Base-by-base conservation (phyloP, 30 jellyfish, hydroid and myxozoan genomes). In the Turritopsis rubra region DNA sequence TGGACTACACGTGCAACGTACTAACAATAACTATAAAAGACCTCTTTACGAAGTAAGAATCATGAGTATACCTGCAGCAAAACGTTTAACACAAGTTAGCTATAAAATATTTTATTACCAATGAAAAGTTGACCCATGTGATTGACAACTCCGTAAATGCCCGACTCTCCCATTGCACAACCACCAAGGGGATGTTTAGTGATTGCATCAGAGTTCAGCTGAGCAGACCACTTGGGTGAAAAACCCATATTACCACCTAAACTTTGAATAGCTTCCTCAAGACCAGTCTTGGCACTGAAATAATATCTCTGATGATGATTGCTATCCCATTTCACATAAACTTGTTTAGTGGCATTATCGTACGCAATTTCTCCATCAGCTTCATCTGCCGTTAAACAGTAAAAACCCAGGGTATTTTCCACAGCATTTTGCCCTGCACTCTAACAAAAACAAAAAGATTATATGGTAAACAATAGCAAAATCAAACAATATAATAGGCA, bases 131-230 rank as follows among this genome's bases (percentile, higher is more conserved):
- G 97, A 20, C 99, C 99, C 70, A 84, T 60, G 85, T 94, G 97
- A 65, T 94, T 89, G 16, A 94, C 99, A 28, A 94, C 99, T 0
- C 99, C 99, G 81, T 86, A 77, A 25, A 76, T 66, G 28, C 99
- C 99, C 1, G 96, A 73, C 68, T 94, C 96, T 20, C 99, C 99
- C 99, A 94, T 94, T 25, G 95, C 72, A 72, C 99, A 94, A 52
- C 99, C 99, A 21, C 99, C 99, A 24, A 94, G 87, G 5, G 99
- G 99, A 25, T 94, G 99, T 41, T 81, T 87, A 28, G 96, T 85
- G 52, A 94, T 52, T 8, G 89, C 90, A 8, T 88, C 92, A 16
- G 85, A 52, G 54, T 96, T 87, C 53, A 94, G 82, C 87, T 94
- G 96, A 75, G 79, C 79, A n/a, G 99, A 94, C 92, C 91, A 94